Evolutionary conservation across 2,113 vertebrate genomes (phyloP).

Genomic region (Gulo gulo): DNA sequence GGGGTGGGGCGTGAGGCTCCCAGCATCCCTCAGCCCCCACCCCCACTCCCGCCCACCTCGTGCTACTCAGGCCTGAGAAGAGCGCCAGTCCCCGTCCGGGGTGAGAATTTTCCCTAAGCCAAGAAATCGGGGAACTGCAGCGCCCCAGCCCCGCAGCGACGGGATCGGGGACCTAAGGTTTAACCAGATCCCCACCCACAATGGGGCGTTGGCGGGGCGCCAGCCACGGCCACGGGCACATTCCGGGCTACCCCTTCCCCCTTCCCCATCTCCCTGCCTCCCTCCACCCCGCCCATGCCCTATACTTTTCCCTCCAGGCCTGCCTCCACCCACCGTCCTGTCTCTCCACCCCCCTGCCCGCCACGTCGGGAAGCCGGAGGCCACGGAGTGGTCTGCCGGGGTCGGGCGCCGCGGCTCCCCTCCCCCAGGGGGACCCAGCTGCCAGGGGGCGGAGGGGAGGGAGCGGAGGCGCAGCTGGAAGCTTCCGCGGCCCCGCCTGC

Average conservation of each 20-base stretch:
- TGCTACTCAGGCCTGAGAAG: neutral
- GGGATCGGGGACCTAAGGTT: neutral
- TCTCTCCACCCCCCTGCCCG: neutral
- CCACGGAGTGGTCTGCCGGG: rapidly evolving
- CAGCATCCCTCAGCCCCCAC: neutral
- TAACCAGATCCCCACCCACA: rapidly evolving
- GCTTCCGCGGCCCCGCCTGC: neutral
- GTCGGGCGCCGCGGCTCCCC: neutral
- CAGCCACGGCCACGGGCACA: no score
- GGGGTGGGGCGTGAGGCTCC: no score
- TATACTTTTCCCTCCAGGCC: neutral
- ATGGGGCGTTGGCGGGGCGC: no score
- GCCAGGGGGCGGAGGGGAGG: neutral
- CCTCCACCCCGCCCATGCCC: neutral
- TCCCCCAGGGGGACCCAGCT: neutral
- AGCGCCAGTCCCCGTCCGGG: neutral
- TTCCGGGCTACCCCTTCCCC: neutral
- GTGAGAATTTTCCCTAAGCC: neutral
- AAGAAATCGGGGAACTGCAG: neutral
- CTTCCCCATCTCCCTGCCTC: no score
- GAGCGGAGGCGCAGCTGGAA: neutral
- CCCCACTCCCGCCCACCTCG: neutral
- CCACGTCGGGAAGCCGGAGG: slow-evolving; percentile 25
- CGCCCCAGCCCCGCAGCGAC: neutral
- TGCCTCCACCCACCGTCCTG: neutral